Evolutionary conservation across 2,113 vertebrate genomes (phyloP).

Genomic region (Lota lota): DNA sequence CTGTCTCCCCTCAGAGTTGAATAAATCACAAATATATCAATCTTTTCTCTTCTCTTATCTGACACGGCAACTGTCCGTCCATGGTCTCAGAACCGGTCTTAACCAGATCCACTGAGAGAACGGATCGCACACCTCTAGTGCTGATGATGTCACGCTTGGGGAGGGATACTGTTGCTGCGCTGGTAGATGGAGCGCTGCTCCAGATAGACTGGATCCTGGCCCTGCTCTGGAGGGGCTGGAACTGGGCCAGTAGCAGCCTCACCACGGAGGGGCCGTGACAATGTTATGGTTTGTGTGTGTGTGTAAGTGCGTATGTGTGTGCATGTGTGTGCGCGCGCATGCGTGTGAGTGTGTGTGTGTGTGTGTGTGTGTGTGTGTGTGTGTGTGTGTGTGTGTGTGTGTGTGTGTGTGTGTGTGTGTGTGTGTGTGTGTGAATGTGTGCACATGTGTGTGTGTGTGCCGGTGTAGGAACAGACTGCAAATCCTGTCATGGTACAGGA

Average conservation of each 20-base stretch:
- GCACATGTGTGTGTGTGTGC: slow-evolving; percentile 10
- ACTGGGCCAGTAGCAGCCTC: slow-evolving; percentile 33
- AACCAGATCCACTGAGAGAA: too few species aligned
- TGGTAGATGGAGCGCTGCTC: too few species aligned
- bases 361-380: too few species aligned
- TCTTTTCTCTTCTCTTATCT: too few species aligned
- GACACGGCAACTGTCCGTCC: too few species aligned
- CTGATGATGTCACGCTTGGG: too few species aligned
- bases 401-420: slow-evolving; percentile 15
- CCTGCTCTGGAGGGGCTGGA: slow-evolving; percentile 32
- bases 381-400: too few species aligned
- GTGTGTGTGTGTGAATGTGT: slow-evolving; percentile 9
- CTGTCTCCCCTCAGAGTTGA: too few species aligned
- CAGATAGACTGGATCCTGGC: neutral
- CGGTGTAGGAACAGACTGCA: slow-evolving; percentile 24
- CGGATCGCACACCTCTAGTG: too few species aligned
- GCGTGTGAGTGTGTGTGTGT: neutral
- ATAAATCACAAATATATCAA: too few species aligned
- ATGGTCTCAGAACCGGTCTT: too few species aligned
- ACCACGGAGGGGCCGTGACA: slow-evolving; percentile 33
- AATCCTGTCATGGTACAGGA: slow-evolving; percentile 20
- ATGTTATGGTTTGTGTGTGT: slow-evolving; percentile 25
- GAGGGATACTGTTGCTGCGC: too few species aligned
- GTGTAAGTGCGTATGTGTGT: neutral
- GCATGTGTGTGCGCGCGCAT: neutral